These are phyloP conservation scores for Seladonia tumulorum DNA, from an alignment of 2,888 invertebrate species.

Conservation along the genomic window DNA sequence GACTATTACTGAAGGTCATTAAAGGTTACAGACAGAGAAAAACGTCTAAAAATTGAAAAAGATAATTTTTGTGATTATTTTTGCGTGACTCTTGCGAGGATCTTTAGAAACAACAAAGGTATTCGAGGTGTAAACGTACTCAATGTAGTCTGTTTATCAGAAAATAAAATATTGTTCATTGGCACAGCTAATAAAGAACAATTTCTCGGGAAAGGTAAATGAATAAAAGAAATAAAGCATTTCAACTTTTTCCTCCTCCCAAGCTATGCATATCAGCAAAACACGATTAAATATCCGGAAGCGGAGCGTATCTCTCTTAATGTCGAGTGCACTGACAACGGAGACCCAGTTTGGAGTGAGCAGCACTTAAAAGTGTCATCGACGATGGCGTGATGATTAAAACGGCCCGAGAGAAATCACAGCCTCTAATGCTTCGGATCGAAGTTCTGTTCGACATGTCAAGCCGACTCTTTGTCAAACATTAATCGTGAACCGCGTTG, in stretches of 20 bases:
- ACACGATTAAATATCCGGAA: neutral
- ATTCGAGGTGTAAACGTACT: too few relatives aligned
- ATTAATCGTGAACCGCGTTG: conserved; percentile 30
- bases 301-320: conserved; percentile 10
- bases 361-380: conserved; percentile 38
- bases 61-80: too few relatives aligned
- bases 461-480: conserved; percentile 38
- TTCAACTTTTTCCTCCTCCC: neutral
- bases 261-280: neutral
- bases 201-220: too few relatives aligned
- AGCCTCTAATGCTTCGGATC: conserved; percentile 13
- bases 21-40: too few relatives aligned
- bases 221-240: neutral
- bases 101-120: too few relatives aligned
- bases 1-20: too few relatives aligned
- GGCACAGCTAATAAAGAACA: too few relatives aligned
- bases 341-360: neutral
- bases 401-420: conserved; percentile 14
- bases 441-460: conserved; percentile 10
- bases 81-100: too few relatives aligned
- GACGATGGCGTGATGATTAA: conserved; percentile 37
- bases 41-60: too few relatives aligned
- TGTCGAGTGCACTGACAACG: conserved; percentile 29
- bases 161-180: too few relatives aligned
- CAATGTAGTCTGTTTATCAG: too few relatives aligned